These are phyloP conservation scores for Camponotus fellah DNA, from an alignment of 2,888 invertebrate species.

Conservation along the genomic window DNA sequence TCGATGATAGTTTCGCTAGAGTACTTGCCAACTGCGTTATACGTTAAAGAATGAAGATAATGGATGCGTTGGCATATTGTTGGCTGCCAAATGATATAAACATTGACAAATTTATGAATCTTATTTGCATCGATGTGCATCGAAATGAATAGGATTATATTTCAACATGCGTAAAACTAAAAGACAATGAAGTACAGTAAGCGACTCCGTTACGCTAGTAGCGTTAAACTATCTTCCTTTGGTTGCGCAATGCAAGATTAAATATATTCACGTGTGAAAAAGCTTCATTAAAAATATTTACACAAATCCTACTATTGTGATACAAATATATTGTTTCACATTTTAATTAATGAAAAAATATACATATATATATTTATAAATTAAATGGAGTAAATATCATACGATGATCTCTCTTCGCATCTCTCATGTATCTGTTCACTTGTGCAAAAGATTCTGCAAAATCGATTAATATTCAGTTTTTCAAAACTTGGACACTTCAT, in stretches of 20 bases:
- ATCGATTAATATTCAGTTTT: conserved; percentile 3
- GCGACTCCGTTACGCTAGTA: conserved; percentile 39
- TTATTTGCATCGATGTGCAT: conserved; percentile 27
- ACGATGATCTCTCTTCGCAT: not conserved
- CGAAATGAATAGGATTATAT: conserved; percentile 42
- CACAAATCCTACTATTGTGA: not conserved
- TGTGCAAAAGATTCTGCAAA: not conserved
- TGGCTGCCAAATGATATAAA: conserved; percentile 47
- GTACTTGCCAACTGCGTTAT: conserved; percentile 73
- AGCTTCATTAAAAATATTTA: not conserved
- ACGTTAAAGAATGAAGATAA: conserved; percentile 41
- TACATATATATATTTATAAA: not conserved
- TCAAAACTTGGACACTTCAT: not conserved
- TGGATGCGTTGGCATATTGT: conserved; percentile 11
- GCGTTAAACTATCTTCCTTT: conserved; percentile 5
- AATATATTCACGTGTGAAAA: not conserved
- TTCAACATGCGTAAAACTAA: conserved; percentile 40
- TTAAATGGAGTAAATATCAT: not conserved
- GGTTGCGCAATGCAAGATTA: not conserved
- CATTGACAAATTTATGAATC: conserved; percentile 46
- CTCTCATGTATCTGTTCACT: not conserved
- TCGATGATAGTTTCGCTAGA: conserved; percentile 48
- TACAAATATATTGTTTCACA: not conserved
- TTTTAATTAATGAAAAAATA: conserved; percentile 6
- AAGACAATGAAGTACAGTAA: conserved; percentile 51